These are phyloP conservation scores for Unio pictorum DNA, from an alignment of 2,888 invertebrate genomes.

Conservation along the genomic window DNA sequence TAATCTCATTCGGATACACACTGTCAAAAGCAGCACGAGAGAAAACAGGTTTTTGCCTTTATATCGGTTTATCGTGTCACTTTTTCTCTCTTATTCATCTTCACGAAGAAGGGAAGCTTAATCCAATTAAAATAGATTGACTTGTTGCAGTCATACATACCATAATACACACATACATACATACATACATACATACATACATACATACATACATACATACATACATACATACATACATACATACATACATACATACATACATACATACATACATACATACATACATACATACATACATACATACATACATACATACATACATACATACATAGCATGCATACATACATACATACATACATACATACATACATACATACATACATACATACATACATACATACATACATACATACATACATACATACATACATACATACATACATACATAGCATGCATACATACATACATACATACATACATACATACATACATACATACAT, in stretches of 20 bases:
- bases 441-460: not conserved
- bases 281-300: no score
- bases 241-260: not conserved
- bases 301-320: no score
- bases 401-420: conserved; percentile 3
- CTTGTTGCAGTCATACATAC: no score
- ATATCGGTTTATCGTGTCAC: no score
- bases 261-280: not conserved
- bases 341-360: no score
- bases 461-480: not conserved
- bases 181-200: conserved; percentile 2
- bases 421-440: not conserved
- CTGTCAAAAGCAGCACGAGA: no score
- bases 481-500: conserved; percentile 4
- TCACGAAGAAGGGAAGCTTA: no score
- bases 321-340: no score
- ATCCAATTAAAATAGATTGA: no score
- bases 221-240: conserved; percentile 1
- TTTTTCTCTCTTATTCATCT: no score
- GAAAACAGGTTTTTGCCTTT: no score
- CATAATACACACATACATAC: not conserved
- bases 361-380: conserved; percentile 1
- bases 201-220: conserved; percentile 4
- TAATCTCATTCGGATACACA: no score
- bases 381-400: conserved; percentile 4